phyloP scores from a whole-genome alignment of 2,888 invertebrate genomes.

The Macropis europaea region DNA sequence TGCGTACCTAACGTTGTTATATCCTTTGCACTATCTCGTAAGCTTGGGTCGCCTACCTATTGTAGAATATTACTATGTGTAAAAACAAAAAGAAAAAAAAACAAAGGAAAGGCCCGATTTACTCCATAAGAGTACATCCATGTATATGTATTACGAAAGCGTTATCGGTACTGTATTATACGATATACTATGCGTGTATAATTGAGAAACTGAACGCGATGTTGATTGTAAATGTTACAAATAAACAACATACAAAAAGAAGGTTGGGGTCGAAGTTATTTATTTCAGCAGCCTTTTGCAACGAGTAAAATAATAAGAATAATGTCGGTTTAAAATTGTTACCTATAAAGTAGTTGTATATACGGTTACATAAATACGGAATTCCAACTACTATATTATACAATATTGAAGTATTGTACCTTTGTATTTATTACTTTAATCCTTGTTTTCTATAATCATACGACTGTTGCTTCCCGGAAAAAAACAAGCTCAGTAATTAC shows the following conservation, averaged over 20 bases:
- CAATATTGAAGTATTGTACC: background rate
- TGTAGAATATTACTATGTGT: slow-evolving; percentile 64
- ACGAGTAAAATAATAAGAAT: too few species aligned
- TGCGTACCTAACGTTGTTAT: slow-evolving; percentile 49
- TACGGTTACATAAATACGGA: background rate
- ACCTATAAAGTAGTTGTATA: too few species aligned
- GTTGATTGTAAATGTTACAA: slow-evolving; percentile 80
- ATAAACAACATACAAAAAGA: slow-evolving; percentile 78
- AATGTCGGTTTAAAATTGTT: too few species aligned
- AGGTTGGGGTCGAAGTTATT: background rate
- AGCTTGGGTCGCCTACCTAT: slow-evolving; percentile 52
- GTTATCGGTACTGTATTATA: slow-evolving; percentile 71
- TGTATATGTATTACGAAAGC: slow-evolving; percentile 66
- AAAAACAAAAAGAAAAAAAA: slow-evolving; percentile 48
- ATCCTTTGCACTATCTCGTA: slow-evolving; percentile 43
- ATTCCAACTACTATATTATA: background rate
- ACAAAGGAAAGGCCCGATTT: slow-evolving; percentile 7
- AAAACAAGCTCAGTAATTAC: background rate
- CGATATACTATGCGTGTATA: slow-evolving; percentile 72
- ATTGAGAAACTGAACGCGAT: slow-evolving; percentile 72
- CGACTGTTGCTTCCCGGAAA: background rate
- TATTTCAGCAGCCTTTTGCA: too few species aligned
- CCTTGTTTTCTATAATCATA: background rate
- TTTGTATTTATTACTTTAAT: background rate
- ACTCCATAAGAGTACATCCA: slow-evolving; percentile 61